Evolutionary conservation across 64 coral and sea anemone species (phyloP), one percentile per base, ranked within the genome.

Genomic region (Trachythela sp.): DNA sequence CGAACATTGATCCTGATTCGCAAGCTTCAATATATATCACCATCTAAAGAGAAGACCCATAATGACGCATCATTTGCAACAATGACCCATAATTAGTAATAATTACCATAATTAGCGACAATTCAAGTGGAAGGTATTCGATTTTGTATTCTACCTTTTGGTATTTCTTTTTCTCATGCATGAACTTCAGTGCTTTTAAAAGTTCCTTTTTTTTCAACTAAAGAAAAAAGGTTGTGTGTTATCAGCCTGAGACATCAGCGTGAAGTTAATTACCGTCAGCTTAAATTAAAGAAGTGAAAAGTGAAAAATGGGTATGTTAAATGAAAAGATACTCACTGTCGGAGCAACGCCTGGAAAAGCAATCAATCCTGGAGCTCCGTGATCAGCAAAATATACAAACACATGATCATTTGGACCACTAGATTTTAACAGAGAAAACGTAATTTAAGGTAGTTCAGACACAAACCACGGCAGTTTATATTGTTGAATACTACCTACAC

Each of bases 1-100:
- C 13, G 48, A 99, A 99, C 96, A 99, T 99, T 48, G 96, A 99
- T 37, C 96, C 96, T 48, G 96, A 99, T 17, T 99, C 93, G 84
- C 96, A 99, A 30, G 96, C 93, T 87, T 99, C 96, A 27, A 99
- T 84, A 70, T 99, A 99, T 34, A 99, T 91, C 34, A 99, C 96
- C 96, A 99, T 92, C 96, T 99, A 84, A n/a, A 9, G 72, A 48
- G 31, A 39, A 36, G 30, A 14, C 24, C 10, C 1, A 26, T n/a
- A 72, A 35, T 27, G 17, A 26, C 24, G 15, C 8, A 80, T 80
- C 17, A 80, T 38, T 35, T 77, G 13, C 3, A 14, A 0, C 13
- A 35, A 18, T 26, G 30, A n/a, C 30, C 30, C 9, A 70, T 70
- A 8, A 26, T 70, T 26, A 24, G 9, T 10, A 1, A 52, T 20